phyloP scores from a whole-genome alignment of 37 sponge, comb jelly and placozoan genomes.

The Agelas oroides region DNA sequence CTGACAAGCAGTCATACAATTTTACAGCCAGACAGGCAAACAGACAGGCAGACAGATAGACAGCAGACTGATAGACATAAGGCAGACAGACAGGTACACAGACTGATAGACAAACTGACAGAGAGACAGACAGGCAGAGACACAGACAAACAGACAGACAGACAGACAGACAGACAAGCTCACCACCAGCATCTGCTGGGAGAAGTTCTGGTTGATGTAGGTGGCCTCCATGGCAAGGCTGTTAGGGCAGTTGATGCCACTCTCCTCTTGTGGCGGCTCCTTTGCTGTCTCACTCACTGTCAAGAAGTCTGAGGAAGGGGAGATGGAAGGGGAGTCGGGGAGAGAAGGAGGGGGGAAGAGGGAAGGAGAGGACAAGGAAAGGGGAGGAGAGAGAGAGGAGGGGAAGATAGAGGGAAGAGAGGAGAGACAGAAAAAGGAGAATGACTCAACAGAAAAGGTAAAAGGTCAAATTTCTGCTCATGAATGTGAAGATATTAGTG shows the following conservation, averaged over 20 bases:
- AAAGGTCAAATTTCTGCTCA: no score
- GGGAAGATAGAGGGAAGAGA: no score
- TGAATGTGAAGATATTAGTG: no score
- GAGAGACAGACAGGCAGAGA: no score
- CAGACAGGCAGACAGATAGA: background rate
- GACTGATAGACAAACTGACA: no score
- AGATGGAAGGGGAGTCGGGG: background rate
- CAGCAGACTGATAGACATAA: background rate
- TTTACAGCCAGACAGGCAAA: constrained; percentile 4
- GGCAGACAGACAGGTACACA: no score
- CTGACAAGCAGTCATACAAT: background rate
- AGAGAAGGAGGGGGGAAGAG: background rate
- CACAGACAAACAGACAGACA: no score
- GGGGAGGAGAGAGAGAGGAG: background rate
- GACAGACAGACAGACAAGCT: background rate
- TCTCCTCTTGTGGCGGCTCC: constrained; percentile 94
- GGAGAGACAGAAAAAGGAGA: no score
- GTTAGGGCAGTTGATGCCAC: constrained; percentile 76
- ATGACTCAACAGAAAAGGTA: no score
- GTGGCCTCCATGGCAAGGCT: constrained; percentile 94
- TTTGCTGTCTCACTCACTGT: constrained; percentile 97
- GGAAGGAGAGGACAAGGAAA: background rate
- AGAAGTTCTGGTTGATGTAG: constrained; percentile 95
- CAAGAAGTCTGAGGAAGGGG: constrained; percentile 64
- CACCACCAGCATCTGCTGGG: constrained; percentile 92